Conservation (phyloP, 2,797 vertebrate species). For the Leptodactylus fallax region DNA sequence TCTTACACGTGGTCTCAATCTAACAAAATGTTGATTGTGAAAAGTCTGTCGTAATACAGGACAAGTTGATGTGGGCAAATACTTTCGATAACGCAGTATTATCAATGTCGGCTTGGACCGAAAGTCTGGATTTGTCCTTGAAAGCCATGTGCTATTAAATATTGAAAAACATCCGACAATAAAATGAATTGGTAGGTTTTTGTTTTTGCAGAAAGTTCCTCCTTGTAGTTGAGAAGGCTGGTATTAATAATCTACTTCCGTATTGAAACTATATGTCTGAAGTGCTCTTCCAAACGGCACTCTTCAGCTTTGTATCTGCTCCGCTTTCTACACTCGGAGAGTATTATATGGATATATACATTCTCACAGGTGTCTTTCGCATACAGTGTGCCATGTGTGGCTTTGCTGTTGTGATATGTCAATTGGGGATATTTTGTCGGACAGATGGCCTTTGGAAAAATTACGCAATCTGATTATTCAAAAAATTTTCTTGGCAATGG, state of each 20-base stretch:
- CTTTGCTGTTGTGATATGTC: constrained; percentile 36
- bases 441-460: constrained; percentile 56
- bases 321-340: not conserved
- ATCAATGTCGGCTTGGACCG: too few relatives aligned
- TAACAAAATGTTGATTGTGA: too few relatives aligned
- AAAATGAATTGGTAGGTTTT: not conserved
- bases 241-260: not conserved
- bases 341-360: not conserved
- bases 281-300: not conserved
- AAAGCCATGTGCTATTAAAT: not conserved
- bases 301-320: not conserved
- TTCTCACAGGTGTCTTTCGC: constrained; percentile 29
- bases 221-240: not conserved
- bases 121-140: too few relatives aligned
- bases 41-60: too few relatives aligned
- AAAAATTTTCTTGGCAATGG: constrained; percentile 58
- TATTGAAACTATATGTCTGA: not conserved
- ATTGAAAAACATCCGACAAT: not conserved
- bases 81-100: too few relatives aligned
- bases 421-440: constrained; percentile 48
- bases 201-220: not conserved
- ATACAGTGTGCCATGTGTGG: constrained; percentile 42
- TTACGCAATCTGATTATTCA: constrained; percentile 61
- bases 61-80: too few relatives aligned
- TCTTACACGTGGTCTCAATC: too few relatives aligned